Evolutionary conservation across 2,888 invertebrate genomes (phyloP).

Genomic region (Eustalomyia histrio): DNA sequence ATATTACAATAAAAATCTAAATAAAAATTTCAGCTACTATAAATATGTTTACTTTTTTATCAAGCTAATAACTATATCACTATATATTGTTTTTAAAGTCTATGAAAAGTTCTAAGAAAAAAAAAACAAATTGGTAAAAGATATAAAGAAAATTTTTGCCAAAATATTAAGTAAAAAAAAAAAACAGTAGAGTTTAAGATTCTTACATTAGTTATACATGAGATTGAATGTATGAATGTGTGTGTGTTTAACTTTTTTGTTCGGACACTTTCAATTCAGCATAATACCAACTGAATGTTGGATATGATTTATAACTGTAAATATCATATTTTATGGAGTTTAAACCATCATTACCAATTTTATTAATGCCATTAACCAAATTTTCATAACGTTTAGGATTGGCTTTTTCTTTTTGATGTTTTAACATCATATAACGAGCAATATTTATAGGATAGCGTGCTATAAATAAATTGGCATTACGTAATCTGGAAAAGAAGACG

Average conservation of each 20-base stretch:
- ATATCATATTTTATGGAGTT: slow-evolving; percentile 90
- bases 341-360: slow-evolving; percentile 91
- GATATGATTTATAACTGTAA: slow-evolving; percentile 84
- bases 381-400: slow-evolving; percentile 95
- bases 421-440: slow-evolving; percentile 97
- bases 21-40: slow-evolving; percentile 32
- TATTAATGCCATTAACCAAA: slow-evolving; percentile 89
- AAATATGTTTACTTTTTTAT: slow-evolving; percentile 23
- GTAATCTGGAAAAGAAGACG: slow-evolving; percentile 80
- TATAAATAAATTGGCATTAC: slow-evolving; percentile 90
- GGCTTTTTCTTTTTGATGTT: slow-evolving; percentile 92
- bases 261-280: slow-evolving; percentile 84
- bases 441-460: slow-evolving; percentile 95
- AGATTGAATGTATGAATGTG: slow-evolving; percentile 4
- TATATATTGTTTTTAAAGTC: slow-evolving; percentile 46
- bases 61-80: slow-evolving; percentile 56
- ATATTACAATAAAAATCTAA: slow-evolving; percentile 42
- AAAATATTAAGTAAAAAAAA: background rate
- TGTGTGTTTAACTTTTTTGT: slow-evolving; percentile 72
- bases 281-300: slow-evolving; percentile 90
- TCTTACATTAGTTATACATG: slow-evolving; percentile 21
- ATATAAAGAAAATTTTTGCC: background rate
- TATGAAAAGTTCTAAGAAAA: slow-evolving; percentile 42
- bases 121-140: background rate
- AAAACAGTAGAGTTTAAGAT: slow-evolving; percentile 34